Evolutionary conservation across 2,797 vertebrate species (phyloP).

Genomic region (Gymnopithys bicolor): DNA sequence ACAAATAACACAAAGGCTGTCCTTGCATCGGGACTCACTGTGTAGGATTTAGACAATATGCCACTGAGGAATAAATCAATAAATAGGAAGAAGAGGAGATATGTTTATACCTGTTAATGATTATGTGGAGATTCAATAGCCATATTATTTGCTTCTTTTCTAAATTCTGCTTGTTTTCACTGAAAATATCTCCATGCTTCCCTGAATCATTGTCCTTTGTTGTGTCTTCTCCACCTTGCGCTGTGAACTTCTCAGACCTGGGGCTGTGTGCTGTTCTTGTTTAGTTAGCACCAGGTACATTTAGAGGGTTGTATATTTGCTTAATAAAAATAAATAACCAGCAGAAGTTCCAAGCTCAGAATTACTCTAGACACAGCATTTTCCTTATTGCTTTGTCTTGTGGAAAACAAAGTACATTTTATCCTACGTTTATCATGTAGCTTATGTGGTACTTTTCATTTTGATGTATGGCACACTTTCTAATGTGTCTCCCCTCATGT

Average conservation of each 20-base stretch:
- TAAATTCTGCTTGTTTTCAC: constrained; percentile 14
- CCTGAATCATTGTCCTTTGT: neutral
- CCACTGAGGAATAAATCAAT: constrained; percentile 27
- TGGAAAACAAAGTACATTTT: constrained; percentile 68
- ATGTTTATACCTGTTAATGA: constrained; percentile 53
- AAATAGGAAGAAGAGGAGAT: constrained; percentile 41
- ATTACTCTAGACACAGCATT: constrained; percentile 68
- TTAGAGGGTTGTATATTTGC: constrained; percentile 54
- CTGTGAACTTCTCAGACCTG: neutral
- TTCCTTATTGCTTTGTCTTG: constrained; percentile 67
- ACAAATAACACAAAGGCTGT: constrained; percentile 68
- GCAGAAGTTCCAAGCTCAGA: constrained; percentile 51
- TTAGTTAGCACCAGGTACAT: constrained; percentile 57
- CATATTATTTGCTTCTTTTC: neutral
- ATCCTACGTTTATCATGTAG: constrained; percentile 65
- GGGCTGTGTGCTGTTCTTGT: neutral
- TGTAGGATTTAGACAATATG: constrained; percentile 56
- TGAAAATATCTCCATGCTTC: neutral
- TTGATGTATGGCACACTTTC: constrained; percentile 66
- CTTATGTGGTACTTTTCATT: constrained; percentile 71
- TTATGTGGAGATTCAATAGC: constrained; percentile 11
- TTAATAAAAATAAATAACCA: constrained; percentile 72
- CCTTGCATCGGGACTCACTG: neutral
- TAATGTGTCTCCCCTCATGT: constrained; percentile 67
- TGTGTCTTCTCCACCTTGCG: neutral